Evolutionary conservation across 2,888 invertebrate genomes (phyloP), one percentile per base, ranked within the genome.

Genomic region (Erebia ligea): DNA sequence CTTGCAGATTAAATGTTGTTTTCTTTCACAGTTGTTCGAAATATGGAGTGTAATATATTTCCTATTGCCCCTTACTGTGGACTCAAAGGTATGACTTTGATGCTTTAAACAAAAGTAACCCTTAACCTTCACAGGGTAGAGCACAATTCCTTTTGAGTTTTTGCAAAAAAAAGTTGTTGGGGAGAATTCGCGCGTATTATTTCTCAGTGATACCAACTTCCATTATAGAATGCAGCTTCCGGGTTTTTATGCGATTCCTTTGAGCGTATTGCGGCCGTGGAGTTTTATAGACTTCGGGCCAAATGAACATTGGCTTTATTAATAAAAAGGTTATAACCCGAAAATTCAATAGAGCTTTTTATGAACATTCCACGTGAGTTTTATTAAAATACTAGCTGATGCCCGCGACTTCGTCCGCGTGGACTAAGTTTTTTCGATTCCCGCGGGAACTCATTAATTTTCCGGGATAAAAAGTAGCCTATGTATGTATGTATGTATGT

Each of bases 1-100:
- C 77, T 76, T 68, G 78, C 73, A 75, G 76, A 79, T 80, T 77
- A 76, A 80, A 78, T 78, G 80, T 79, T 78, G 81, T 77, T 81
- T 81, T 79, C 82, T 77, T 77, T 78, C 78, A 78, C 78, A 76
- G 76, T 70, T 77, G 78, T 76, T 75, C 67, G 68, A 61, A 74
- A 68, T 75, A 72, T 72, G 71, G 74, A 70, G 61, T 73, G 73
- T 76, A 75, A 76, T 76, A 77, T 76, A 76, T 76, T 77, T 77
- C 75, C 77, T 76, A 77, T 79, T 73, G 73, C 72, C 71, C 75
- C 71, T 70, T 54, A 69, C 69, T 68, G 72, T 59, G 67, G 45
- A 67, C 68, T 70, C 52, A 34, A 65, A 64, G 61, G 54, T 58
- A 42, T 52, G 56, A 48, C 21, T 19, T 58, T 11, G 5, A 34